phyloP scores from a whole-genome alignment of 1,140 invertebrate species.

The Bombus ignitus region DNA sequence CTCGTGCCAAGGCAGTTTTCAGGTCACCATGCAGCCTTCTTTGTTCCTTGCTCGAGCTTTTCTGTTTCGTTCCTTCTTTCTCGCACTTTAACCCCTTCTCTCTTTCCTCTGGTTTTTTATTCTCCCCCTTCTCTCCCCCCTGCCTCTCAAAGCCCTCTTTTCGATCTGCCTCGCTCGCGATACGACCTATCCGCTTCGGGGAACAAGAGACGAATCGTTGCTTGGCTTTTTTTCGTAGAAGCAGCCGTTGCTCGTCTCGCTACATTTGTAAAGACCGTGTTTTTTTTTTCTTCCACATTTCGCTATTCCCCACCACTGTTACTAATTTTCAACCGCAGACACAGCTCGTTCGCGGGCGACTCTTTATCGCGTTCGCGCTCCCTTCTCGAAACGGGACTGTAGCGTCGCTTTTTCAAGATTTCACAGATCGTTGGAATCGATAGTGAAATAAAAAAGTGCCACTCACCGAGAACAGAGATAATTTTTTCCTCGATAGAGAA shows the following conservation, averaged over 20 bases:
- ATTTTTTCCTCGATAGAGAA: too few relatives aligned
- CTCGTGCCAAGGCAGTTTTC: too few relatives aligned
- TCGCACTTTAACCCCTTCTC: background rate
- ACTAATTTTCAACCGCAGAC: conserved; percentile 41
- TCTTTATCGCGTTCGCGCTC: too few relatives aligned
- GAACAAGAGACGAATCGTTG: background rate
- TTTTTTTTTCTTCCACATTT: conserved; percentile 1
- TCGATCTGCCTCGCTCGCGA: background rate
- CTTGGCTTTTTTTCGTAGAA: conserved; percentile 44
- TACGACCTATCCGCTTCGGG: background rate
- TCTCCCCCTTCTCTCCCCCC: background rate
- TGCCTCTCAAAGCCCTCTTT: background rate
- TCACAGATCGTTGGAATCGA: too few relatives aligned
- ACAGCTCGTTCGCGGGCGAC: background rate
- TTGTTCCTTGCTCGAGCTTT: background rate
- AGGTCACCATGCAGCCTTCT: background rate
- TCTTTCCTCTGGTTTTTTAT: conserved; percentile 6
- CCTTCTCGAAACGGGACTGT: too few relatives aligned
- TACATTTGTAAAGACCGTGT: conserved; percentile 58
- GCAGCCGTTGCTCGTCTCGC: conserved; percentile 63
- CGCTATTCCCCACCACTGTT: background rate
- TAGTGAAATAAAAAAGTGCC: too few relatives aligned
- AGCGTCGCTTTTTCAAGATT: too few relatives aligned
- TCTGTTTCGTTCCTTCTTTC: conserved; percentile 30
- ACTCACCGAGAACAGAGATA: too few relatives aligned